Evolutionary conservation across 2,888 invertebrate species (phyloP).

Genomic region (Cinara cedri): DNA sequence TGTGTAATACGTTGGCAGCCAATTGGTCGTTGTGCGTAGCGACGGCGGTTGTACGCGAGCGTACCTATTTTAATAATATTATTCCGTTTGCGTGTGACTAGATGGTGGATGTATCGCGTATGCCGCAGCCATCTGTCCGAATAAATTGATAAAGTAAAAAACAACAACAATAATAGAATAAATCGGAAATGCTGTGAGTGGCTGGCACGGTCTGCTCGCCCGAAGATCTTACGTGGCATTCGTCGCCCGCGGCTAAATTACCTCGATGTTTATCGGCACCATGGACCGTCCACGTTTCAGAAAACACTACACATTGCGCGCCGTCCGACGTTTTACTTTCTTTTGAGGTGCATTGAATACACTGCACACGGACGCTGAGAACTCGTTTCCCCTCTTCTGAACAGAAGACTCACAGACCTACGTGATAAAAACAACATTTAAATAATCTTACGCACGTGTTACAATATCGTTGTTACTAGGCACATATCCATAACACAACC

Average conservation of each 20-base stretch:
- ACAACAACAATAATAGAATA: background rate
- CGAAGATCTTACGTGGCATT: background rate
- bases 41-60: too few species aligned
- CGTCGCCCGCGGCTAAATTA: background rate
- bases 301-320: background rate
- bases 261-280: background rate
- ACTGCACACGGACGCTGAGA: background rate
- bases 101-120: background rate
- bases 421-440: too few species aligned
- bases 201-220: background rate
- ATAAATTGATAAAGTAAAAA: background rate
- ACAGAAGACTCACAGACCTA: background rate
- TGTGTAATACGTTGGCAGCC: too few species aligned
- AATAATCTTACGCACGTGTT: too few species aligned
- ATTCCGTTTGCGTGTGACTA: background rate
- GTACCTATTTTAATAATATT: too few species aligned
- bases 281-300: conserved; percentile 38
- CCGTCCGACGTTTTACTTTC: background rate
- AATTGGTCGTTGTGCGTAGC: too few species aligned
- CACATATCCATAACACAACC: background rate
- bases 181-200: background rate
- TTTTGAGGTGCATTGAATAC: background rate
- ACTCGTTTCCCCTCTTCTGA: background rate
- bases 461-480: too few species aligned
- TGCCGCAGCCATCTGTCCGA: background rate